Base-by-base conservation (phyloP, 2,888 invertebrate species). In the Pterostichus niger region DNA sequence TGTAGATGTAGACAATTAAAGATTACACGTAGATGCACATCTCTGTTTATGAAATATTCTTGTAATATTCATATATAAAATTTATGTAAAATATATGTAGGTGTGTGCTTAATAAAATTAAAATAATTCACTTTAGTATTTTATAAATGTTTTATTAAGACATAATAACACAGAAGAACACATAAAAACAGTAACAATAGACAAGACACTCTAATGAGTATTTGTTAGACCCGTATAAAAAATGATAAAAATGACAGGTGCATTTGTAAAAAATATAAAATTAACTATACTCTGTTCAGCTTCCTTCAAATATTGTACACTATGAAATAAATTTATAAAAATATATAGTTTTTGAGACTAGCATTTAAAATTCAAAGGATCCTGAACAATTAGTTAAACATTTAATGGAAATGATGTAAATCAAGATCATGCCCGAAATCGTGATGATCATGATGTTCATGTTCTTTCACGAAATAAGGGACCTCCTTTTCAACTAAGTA, bases 391-490 rank as follows among this genome's bases (percentile, higher is more conserved):
- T 6, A 31, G 13, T 7, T 13, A 31, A 24, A 9, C 10, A 11
- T 17, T 71, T 11, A 46, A 17, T 71, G 31, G 59, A 59, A 59
- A 59, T 59, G 59, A 17, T 59, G 24, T 24, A 17, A 49, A 52
- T 17, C 4, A 52, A 31, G 13, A 40, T 17, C 33, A 15, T 46
- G 49, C 3, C 52, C 52, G 9, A 33, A 33, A 33, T 64, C 64
- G 33, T 64, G 64, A 52, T 52, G 49, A 35, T 33, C 52, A 13
- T 82, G 77, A 68, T 86, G 84, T 44, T 80, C 84, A 84, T 87
- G 84, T 15, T 85, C 86, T 83, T 87, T 85, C 82, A 89, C 85
- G 9, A 84, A 31, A 44, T 88, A 86, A 31, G 89, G 89, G 35
- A 89, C 87, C 77, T 86, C 83, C 79, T 89, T 86, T 76, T 88